A percentile compares a stretch with the other conserved stretches of the same genome.
phyloP scores from a whole-genome alignment of 2,113 vertebrate species.

The Boulengeromyrus knoepffleri region DNA sequence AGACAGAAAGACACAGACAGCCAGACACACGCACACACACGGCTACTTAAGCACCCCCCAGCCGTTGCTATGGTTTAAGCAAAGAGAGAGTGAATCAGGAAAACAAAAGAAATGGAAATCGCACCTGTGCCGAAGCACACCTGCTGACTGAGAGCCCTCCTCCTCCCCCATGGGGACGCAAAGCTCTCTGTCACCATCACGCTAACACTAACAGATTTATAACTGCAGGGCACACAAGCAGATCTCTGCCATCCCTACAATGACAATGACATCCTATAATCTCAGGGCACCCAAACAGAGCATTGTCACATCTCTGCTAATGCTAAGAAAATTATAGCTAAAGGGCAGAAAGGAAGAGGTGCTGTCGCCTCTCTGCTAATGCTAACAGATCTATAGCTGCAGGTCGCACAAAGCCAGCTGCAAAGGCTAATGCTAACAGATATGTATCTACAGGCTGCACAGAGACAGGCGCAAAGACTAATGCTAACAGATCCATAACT shows the following conservation, averaged over 20 bases:
- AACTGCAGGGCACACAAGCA: not conserved
- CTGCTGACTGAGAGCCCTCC: constrained; percentile 10
- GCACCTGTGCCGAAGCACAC: constrained; percentile 28
- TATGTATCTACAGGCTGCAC: not conserved
- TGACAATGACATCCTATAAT: not conserved
- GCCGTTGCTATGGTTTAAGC: constrained; percentile 23
- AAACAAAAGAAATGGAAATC: constrained; percentile 29
- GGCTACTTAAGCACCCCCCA: not conserved
- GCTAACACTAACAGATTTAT: not conserved
- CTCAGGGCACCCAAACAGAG: not conserved
- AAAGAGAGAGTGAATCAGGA: not conserved
- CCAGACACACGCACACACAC: not conserved
- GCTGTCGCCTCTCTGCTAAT: not conserved
- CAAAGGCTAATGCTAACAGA: not conserved
- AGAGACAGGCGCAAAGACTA: not conserved
- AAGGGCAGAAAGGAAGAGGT: not conserved
- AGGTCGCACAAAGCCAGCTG: not conserved
- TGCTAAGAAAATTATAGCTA: not conserved
- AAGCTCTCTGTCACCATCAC: not conserved
- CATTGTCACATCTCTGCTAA: not conserved
- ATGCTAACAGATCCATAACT: not conserved
- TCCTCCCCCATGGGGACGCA: not conserved
- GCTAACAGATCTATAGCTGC: not conserved
- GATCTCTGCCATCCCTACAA: not conserved
- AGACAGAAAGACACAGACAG: constrained; percentile 7